Evolutionary conservation across 1,140 invertebrate genomes (phyloP).

Genomic region (Dryas iulia): DNA sequence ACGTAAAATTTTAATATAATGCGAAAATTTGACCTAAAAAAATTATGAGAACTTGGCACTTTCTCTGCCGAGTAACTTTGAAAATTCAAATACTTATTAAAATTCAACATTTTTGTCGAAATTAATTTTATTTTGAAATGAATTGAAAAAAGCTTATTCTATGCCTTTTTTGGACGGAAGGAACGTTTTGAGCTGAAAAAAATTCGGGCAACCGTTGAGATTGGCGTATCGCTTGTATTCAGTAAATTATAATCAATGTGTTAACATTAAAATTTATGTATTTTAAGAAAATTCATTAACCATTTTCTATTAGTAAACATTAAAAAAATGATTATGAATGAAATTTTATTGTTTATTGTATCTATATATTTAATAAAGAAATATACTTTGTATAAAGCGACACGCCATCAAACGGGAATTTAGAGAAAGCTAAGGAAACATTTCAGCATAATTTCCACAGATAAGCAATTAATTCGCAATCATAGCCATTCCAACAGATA

Average conservation of each 20-base stretch:
- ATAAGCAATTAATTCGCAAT: conserved; percentile 41
- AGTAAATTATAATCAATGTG: background rate
- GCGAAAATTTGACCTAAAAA: background rate
- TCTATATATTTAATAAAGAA: too few relatives aligned
- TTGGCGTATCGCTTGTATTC: conserved; percentile 37
- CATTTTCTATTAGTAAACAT: too few relatives aligned
- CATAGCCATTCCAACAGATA: conserved; percentile 47
- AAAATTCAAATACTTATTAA: background rate
- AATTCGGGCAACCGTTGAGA: conserved; percentile 47
- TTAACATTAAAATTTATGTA: background rate
- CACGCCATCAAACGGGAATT: conserved; percentile 24
- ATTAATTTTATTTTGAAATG: conserved; percentile 9
- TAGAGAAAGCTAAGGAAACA: conserved; percentile 14
- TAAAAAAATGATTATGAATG: too few relatives aligned
- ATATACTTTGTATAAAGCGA: conserved; percentile 15
- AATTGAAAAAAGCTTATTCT: conserved; percentile 54
- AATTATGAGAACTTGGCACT: background rate
- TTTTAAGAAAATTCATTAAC: background rate
- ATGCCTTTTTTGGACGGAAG: conserved; percentile 72
- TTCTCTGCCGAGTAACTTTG: background rate
- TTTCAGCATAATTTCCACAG: conserved; percentile 7
- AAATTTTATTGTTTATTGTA: too few relatives aligned
- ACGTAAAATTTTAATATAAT: background rate
- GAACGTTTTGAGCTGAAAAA: conserved; percentile 69
- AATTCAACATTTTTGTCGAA: background rate